Percentiles rank a stretch among this genome's conserved stretches.
Evolutionary conservation across 2,888 invertebrate species (phyloP).

Genomic region (Drosophila engyochracea): DNA sequence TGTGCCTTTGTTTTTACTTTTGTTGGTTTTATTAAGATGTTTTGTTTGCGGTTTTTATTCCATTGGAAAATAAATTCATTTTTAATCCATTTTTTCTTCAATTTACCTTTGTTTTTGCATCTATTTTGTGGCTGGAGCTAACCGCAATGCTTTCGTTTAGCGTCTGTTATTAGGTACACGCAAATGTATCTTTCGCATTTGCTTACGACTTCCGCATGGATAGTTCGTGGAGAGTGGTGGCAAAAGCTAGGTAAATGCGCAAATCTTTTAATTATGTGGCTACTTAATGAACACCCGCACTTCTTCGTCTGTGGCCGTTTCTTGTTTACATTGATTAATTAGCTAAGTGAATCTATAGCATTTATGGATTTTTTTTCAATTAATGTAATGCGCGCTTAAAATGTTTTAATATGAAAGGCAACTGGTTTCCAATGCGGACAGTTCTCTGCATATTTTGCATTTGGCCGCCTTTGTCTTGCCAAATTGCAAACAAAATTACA

Average conservation of each 20-base stretch:
- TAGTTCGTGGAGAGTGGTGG: not conserved
- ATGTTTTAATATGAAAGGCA: constrained; percentile 34
- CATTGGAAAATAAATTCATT: constrained; percentile 59
- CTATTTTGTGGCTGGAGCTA: constrained; percentile 32
- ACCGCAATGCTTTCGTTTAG: constrained; percentile 63
- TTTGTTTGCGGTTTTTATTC: constrained; percentile 42
- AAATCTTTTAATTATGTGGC: constrained; percentile 65
- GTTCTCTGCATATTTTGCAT: constrained; percentile 37
- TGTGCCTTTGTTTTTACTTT: constrained; percentile 22
- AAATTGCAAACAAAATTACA: constrained; percentile 58
- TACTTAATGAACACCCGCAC: constrained; percentile 60
- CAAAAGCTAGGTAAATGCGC: constrained; percentile 59
- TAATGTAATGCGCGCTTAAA: constrained; percentile 24
- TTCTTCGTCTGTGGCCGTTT: constrained; percentile 34
- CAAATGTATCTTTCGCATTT: constrained; percentile 49
- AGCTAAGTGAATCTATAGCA: constrained; percentile 55
- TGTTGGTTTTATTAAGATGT: constrained; percentile 40
- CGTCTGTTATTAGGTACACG: constrained; percentile 68
- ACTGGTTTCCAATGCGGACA: constrained; percentile 28
- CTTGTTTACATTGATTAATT: constrained; percentile 62
- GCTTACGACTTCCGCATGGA: constrained; percentile 58
- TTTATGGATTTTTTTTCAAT: constrained; percentile 31
- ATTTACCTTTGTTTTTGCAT: constrained; percentile 8
- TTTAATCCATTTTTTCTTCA: constrained; percentile 57
- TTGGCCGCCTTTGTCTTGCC: constrained; percentile 39